Evolutionary conservation across 2,888 invertebrate genomes (phyloP).

Genomic region (Sesia bembeciformis): DNA sequence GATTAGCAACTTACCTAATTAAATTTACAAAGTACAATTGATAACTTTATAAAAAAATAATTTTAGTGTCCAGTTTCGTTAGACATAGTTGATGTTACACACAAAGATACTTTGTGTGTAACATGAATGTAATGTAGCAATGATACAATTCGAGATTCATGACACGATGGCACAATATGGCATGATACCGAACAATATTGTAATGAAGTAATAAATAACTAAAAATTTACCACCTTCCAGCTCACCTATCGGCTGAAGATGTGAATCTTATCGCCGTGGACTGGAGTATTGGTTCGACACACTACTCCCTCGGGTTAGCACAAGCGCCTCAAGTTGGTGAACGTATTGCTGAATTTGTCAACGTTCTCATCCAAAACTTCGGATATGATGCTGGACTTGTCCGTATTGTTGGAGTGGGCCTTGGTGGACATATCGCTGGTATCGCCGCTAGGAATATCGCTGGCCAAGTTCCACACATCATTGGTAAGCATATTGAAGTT

Average conservation of each 20-base stretch:
- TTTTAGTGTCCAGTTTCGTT: too few species aligned
- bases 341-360: slow-evolving; percentile 47
- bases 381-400: slow-evolving; percentile 29
- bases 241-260: slow-evolving; percentile 32
- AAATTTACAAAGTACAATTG: too few species aligned
- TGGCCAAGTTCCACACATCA: slow-evolving; percentile 36
- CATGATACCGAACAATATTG: too few species aligned
- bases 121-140: too few species aligned
- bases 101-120: too few species aligned
- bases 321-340: slow-evolving; percentile 43
- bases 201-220: too few species aligned
- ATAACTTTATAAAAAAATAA: too few species aligned
- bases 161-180: too few species aligned
- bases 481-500: slow-evolving; percentile 33
- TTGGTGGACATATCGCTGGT: slow-evolving; percentile 62
- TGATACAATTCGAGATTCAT: too few species aligned
- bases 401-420: slow-evolving; percentile 55
- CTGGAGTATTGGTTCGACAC: slow-evolving; percentile 39
- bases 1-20: too few species aligned
- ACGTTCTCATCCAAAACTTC: slow-evolving; percentile 38
- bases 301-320: slow-evolving; percentile 44
- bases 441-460: slow-evolving; percentile 39
- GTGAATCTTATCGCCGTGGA: slow-evolving; percentile 59
- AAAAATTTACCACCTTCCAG: slow-evolving; percentile 22
- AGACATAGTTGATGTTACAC: too few species aligned